A percentile compares a stretch with the other conserved stretches of the same genome.
Conservation (phyloP, 2,113 vertebrate species). For the Antigone vipio region DNA sequence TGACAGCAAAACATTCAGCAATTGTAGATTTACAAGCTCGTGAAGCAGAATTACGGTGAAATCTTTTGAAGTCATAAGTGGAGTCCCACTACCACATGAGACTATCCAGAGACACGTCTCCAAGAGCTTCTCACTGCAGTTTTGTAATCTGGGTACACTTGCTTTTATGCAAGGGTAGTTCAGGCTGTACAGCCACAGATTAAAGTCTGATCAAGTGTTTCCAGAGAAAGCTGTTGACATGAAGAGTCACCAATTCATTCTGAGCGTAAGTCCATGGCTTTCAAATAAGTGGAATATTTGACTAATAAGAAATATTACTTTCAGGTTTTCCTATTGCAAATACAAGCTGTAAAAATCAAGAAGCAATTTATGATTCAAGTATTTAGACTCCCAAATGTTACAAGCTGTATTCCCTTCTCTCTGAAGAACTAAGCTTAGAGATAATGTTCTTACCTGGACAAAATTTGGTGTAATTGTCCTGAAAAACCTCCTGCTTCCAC, state of each 20-base stretch:
- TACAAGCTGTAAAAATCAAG: background rate
- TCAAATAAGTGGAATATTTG: background rate
- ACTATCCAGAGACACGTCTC: background rate
- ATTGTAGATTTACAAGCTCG: background rate
- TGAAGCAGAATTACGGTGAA: background rate
- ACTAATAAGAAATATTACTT: background rate
- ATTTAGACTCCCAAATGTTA: background rate
- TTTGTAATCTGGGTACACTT: background rate
- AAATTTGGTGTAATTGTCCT: background rate
- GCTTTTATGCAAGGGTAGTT: background rate
- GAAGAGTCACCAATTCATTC: background rate
- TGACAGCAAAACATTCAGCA: background rate
- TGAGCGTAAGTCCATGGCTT: background rate
- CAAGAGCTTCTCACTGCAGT: background rate
- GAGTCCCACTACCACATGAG: fast-evolving
- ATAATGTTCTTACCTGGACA: background rate
- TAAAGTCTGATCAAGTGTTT: background rate
- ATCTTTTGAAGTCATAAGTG: background rate
- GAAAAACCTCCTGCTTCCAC: background rate
- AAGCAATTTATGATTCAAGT: background rate
- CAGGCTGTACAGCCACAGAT: background rate
- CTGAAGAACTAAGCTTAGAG: background rate
- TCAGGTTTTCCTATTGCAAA: background rate
- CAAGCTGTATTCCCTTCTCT: background rate
- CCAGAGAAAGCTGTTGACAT: background rate